Percentiles rank a stretch among this genome's conserved stretches.
Evolutionary conservation across 2,888 invertebrate species (phyloP).

Genomic region (Sesamia inferens): DNA sequence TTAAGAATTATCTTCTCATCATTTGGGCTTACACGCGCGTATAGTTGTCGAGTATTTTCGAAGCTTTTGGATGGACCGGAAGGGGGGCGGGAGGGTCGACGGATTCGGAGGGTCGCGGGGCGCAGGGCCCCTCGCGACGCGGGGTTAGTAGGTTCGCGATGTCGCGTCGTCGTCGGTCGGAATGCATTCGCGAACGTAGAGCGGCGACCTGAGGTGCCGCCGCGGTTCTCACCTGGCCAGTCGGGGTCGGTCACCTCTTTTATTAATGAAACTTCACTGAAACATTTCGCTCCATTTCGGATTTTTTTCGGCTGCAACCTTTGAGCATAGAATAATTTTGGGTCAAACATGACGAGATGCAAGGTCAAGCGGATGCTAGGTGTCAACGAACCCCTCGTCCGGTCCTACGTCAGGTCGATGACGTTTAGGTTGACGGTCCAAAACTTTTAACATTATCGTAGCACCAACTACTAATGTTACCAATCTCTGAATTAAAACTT

Average conservation of each 20-base stretch:
- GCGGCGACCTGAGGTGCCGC: conserved; percentile 88
- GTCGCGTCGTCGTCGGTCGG: conserved; percentile 89
- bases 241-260: conserved; percentile 81
- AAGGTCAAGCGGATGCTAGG: conserved; percentile 85
- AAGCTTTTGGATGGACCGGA: conserved; percentile 88
- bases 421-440: conserved; percentile 81
- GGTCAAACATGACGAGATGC: conserved; percentile 83
- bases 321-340: conserved; percentile 75
- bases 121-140: conserved; percentile 88
- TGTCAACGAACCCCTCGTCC: conserved; percentile 88
- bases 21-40: conserved; percentile 81
- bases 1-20: conserved; percentile 70
- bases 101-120: conserved; percentile 88
- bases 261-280: conserved; percentile 69
- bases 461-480: conserved; percentile 31
- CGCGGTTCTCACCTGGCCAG: conserved; percentile 84
- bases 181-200: conserved; percentile 90
- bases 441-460: conserved; percentile 63
- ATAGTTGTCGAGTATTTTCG: conserved; percentile 86
- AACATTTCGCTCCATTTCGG: conserved; percentile 61
- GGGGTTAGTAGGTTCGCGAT: conserved; percentile 90
- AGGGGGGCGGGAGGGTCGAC: conserved; percentile 83
- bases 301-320: conserved; percentile 54
- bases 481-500: conserved; percentile 52
- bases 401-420: conserved; percentile 87